Evolutionary conservation across 1,140 invertebrate species (phyloP).

Genomic region (Trachelipus rathkii): DNA sequence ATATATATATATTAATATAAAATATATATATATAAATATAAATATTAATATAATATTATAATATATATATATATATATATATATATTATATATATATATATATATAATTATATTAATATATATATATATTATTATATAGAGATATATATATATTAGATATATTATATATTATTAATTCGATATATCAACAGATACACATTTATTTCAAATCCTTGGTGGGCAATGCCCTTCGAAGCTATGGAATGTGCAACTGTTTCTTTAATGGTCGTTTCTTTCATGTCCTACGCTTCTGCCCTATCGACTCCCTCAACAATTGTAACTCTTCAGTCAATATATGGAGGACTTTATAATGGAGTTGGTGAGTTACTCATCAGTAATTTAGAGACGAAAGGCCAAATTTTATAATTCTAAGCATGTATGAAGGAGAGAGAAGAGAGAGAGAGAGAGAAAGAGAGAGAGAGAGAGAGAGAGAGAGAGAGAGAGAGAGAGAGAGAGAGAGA

Average conservation of each 20-base stretch:
- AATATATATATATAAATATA: too few species aligned
- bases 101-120: neutral
- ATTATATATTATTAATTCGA: too few species aligned
- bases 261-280: neutral
- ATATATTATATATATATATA: neutral
- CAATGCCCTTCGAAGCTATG: constrained; percentile 19
- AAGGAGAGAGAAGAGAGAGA: too few species aligned
- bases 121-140: too few species aligned
- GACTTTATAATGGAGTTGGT: constrained; percentile 2
- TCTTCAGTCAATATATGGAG: constrained; percentile 16
- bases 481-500: too few species aligned
- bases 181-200: constrained; percentile 10
- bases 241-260: neutral
- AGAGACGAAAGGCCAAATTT: too few species aligned
- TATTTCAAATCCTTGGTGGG: constrained; percentile 1
- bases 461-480: too few species aligned
- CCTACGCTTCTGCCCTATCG: neutral
- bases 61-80: neutral
- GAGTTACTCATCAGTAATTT: neutral
- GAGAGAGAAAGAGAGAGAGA: too few species aligned
- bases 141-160: too few species aligned
- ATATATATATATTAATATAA: too few species aligned
- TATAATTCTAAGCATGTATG: too few species aligned
- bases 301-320: constrained; percentile 6
- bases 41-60: neutral